Conservation (phyloP, 64 coral and sea anemone genomes). For the Montipora efflorescens region DNA sequence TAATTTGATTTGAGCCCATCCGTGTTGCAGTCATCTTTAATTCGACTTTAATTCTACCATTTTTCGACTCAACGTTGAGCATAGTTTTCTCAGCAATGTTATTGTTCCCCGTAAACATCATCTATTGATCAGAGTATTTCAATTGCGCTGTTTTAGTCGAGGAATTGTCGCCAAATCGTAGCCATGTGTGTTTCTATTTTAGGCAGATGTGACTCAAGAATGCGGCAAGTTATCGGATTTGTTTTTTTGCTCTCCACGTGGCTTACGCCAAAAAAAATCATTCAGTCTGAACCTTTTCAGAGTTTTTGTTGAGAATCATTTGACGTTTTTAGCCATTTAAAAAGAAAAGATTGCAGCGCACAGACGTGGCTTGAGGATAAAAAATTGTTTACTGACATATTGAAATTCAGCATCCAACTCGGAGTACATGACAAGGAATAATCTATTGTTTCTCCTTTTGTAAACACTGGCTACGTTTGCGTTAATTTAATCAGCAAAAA, state of each 20-base stretch:
- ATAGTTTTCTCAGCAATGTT: neutral
- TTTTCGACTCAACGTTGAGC: constrained; percentile 19
- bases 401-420: neutral
- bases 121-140: constrained; percentile 18
- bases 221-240: constrained; percentile 8
- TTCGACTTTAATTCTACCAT: neutral
- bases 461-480: neutral
- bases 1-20: constrained; percentile 4
- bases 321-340: neutral
- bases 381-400: neutral
- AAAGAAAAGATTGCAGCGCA: neutral
- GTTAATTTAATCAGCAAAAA: constrained; percentile 4
- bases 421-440: neutral
- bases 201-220: constrained; percentile 63
- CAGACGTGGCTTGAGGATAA: neutral
- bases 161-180: constrained; percentile 52
- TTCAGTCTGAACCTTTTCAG: constrained; percentile 20
- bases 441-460: neutral
- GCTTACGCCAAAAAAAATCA: constrained; percentile 10
- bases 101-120: constrained; percentile 2
- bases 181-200: constrained; percentile 77
- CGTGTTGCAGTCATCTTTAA: neutral
- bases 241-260: constrained; percentile 29
- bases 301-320: neutral
- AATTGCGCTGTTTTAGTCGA: constrained; percentile 49